Evolutionary conservation across 2,888 invertebrate species (phyloP).

Genomic region (Agrochola macilenta): DNA sequence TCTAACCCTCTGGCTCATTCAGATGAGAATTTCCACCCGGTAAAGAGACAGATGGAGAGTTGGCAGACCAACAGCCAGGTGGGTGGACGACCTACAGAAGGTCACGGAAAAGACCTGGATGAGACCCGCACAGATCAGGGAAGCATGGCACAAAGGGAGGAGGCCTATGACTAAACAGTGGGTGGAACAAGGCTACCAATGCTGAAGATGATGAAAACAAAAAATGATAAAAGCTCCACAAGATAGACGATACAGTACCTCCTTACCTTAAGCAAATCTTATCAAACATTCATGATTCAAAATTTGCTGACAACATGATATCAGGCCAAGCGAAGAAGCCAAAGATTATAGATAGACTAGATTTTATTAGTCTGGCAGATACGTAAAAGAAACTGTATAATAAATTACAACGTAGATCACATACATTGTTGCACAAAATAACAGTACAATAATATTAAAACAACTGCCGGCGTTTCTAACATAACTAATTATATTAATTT

Average conservation of each 20-base stretch:
- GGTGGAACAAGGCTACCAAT: background rate
- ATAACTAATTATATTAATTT: conserved; percentile 49
- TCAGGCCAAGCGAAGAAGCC: conserved; percentile 3
- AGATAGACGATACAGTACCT: no score
- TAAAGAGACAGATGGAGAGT: background rate
- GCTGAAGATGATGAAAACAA: background rate
- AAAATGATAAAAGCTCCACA: background rate
- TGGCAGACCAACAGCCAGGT: no score
- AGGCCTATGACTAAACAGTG: no score
- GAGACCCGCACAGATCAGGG: no score
- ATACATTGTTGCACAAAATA: conserved; percentile 27
- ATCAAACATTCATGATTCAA: background rate
- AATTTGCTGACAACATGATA: background rate
- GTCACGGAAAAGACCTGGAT: no score
- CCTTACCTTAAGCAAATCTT: background rate
- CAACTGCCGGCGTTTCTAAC: conserved; percentile 10
- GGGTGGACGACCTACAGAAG: background rate
- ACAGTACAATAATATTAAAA: conserved; percentile 7
- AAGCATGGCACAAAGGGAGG: no score
- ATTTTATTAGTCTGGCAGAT: background rate
- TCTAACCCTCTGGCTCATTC: background rate
- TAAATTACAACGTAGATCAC: background rate
- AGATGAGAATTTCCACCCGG: background rate
- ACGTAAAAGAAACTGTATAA: background rate
- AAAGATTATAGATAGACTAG: background rate